Conservation (phyloP, 2,797 vertebrate species). For the Arnoldichthys spilopterus region DNA sequence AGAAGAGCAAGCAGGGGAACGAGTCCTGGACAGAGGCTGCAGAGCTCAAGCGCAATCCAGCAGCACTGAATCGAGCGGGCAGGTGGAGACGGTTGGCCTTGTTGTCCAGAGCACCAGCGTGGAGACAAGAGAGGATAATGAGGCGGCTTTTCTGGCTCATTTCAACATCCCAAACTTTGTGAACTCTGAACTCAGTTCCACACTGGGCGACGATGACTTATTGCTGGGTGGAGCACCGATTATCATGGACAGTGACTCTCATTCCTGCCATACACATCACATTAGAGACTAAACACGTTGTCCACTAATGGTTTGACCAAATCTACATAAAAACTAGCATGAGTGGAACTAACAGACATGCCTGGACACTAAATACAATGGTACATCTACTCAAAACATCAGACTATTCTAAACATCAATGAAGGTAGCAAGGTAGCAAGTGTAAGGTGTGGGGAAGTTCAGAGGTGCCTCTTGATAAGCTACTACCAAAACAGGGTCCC, state of each 20-base stretch:
- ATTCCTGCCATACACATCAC: constrained; percentile 45
- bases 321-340: neutral
- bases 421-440: neutral
- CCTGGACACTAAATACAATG: neutral
- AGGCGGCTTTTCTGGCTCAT: constrained; percentile 72
- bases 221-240: constrained; percentile 80
- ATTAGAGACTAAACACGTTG: constrained; percentile 66
- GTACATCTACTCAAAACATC: neutral
- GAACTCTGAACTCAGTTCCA: constrained; percentile 82
- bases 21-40: constrained; percentile 54
- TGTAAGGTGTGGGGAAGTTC: neutral
- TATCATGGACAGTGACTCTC: constrained; percentile 76
- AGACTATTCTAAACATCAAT: no score
- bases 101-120: constrained; percentile 31
- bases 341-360: neutral
- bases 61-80: constrained; percentile 30
- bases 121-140: constrained; percentile 66
- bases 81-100: constrained; percentile 34
- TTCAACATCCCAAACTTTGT: constrained; percentile 87
- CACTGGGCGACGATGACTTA: constrained; percentile 82
- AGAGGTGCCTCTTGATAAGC: constrained; percentile 18
- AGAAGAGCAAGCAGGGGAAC: constrained; percentile 70
- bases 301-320: neutral
- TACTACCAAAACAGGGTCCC: constrained; percentile 5
- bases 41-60: constrained; percentile 6